Evolutionary conservation across 2,113 vertebrate genomes (phyloP), one percentile per base, ranked within the genome.

Genomic region (Carassius auratus): DNA sequence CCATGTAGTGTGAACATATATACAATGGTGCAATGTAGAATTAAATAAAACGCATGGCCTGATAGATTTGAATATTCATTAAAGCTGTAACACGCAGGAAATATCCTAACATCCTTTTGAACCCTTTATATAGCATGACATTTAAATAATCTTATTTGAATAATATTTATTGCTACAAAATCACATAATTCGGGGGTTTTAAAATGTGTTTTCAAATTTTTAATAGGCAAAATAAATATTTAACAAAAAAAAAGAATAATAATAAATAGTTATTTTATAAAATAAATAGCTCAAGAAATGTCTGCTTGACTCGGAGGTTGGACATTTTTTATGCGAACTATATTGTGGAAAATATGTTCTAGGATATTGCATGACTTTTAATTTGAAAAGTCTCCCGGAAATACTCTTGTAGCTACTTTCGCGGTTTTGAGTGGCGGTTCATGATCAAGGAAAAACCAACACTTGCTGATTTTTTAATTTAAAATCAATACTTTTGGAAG

Each of bases 301-400:
- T 33, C 13, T 30, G 12, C 30, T 66, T 33, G 30, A 66, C 26
- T 14, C 30, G 62, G 62, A 30, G 12, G 62, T 30, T 64, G 4
- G 13, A 45, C 36, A 2, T 68, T 26, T 30, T 21, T 3, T 6
- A 59, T 17, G 50, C 14, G 13, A 45, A 45, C 42, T 42, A 42
- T 42, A 42, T 42, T 42, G 42, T 42, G 42, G 42, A 4, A 30
- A 33, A 45, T 13, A 9, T 4, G 5, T 30, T 48, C 12, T 15
- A 69, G 23, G 23, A n/a, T 6, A 69, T 69, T 14, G 1, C 8
- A 0, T 4, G 61, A 52, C 81, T 87, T 19, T 87, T 87, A 87
- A 62, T 84, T 84, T 87, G 82, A 66, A 87, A 0, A 1, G 8
- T 80, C 0, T 30, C 76, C 77, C 76, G 82, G 86, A 84, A 74